Percentiles rank a stretch among this genome's conserved stretches.
These are phyloP conservation scores for Catagonus wagneri DNA, from an alignment of 2,113 vertebrate species.

Conservation along the genomic window DNA sequence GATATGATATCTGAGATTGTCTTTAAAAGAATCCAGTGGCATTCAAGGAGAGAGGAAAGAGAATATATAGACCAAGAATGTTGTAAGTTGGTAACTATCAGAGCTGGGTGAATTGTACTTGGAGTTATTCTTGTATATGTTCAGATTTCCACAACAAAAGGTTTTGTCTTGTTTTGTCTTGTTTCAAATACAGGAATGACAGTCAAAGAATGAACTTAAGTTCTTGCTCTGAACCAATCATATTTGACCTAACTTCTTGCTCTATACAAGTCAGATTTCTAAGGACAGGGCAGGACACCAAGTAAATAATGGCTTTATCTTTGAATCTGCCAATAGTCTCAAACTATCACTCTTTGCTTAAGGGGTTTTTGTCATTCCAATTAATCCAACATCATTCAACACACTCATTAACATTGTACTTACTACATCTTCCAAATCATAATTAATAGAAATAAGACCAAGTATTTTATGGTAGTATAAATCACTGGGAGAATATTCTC, in stretches of 20 bases:
- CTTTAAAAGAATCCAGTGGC: constrained; percentile 34
- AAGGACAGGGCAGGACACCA: constrained; percentile 45
- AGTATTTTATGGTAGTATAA: constrained; percentile 76
- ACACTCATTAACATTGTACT: constrained; percentile 79
- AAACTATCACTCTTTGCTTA: constrained; percentile 72
- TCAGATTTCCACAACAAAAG: constrained; percentile 41
- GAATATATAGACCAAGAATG: constrained; percentile 55
- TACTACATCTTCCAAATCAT: constrained; percentile 77
- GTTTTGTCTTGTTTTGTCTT: background rate
- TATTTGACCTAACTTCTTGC: background rate
- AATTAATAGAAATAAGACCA: constrained; percentile 80
- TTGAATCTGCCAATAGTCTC: constrained; percentile 55
- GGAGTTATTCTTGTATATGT: background rate
- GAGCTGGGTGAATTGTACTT: background rate
- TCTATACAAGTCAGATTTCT: constrained; percentile 30
- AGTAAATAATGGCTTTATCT: constrained; percentile 68
- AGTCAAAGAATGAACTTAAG: background rate
- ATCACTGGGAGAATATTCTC: constrained; percentile 75
- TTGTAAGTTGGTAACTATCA: background rate
- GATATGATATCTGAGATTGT: background rate
- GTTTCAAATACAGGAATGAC: constrained; percentile 13
- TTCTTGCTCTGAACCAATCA: background rate
- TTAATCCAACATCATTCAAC: constrained; percentile 81
- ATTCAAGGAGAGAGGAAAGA: background rate
- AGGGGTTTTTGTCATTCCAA: constrained; percentile 78